phyloP scores from a whole-genome alignment of 2,797 vertebrate genomes.

The Sphenodon punctatus region DNA sequence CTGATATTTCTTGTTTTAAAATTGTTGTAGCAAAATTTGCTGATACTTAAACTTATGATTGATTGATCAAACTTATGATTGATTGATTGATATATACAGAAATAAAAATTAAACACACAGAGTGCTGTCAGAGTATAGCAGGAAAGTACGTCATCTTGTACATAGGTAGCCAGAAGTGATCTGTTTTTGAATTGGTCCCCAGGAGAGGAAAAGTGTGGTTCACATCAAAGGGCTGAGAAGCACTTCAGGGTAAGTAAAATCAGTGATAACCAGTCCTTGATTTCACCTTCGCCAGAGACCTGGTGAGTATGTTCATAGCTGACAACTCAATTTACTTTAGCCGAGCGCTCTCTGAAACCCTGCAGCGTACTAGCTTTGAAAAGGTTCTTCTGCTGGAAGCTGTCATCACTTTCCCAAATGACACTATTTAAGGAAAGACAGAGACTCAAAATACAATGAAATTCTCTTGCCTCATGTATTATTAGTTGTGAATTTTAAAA shows the following conservation, averaged over 20 bases:
- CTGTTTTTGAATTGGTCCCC: neutral
- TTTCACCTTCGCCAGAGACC: neutral
- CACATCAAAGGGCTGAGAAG: neutral
- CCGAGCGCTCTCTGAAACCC: neutral
- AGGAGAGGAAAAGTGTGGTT: neutral
- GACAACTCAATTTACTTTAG: neutral
- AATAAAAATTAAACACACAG: too few species aligned
- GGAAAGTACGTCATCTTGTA: neutral
- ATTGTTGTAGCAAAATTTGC: too few species aligned
- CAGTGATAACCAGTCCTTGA: neutral
- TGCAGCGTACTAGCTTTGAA: neutral
- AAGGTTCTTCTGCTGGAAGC: conserved; percentile 59
- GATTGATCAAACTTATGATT: too few species aligned
- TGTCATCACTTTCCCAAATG: conserved; percentile 72
- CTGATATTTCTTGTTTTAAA: too few species aligned
- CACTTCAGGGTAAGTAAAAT: neutral
- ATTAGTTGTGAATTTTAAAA: neutral
- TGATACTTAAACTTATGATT: too few species aligned
- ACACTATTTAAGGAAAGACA: conserved; percentile 36
- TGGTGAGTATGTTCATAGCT: neutral
- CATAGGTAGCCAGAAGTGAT: neutral
- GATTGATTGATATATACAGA: too few species aligned
- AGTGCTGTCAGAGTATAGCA: neutral
- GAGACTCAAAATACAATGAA: neutral
- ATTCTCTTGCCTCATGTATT: rapidly evolving